phyloP scores from a whole-genome alignment of 2,797 vertebrate species.

The Thaleichthys pacificus region DNA sequence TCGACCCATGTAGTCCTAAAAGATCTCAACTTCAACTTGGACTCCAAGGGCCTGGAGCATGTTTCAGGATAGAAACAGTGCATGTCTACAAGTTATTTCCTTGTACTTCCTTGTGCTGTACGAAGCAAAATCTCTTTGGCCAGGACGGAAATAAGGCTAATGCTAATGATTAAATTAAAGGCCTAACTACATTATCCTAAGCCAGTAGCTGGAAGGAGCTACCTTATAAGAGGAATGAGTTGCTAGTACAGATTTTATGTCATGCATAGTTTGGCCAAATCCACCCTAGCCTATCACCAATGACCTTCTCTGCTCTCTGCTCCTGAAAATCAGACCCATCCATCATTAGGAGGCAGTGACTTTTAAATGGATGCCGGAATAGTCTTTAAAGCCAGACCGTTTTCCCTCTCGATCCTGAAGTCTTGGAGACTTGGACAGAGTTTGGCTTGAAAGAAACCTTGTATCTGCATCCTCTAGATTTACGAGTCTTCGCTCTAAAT shows the following conservation, averaged over 20 bases:
- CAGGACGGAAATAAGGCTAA: conserved; percentile 29
- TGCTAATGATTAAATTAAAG: conserved; percentile 30
- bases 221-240: conserved; percentile 5
- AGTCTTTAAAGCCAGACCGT: conserved; percentile 42
- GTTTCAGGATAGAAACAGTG: neutral
- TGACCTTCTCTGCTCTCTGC: conserved; percentile 23
- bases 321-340: conserved; percentile 57
- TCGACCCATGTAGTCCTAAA: neutral
- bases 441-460: conserved; percentile 39
- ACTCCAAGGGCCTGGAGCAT: neutral
- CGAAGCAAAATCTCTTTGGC: neutral
- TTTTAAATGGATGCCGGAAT: conserved; percentile 51
- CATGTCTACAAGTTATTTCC: neutral
- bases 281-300: conserved; percentile 40
- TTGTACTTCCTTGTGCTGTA: neutral
- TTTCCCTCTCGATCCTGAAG: conserved; percentile 30
- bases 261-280: conserved; percentile 50
- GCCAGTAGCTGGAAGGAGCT: conserved; percentile 41
- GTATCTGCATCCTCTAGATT: conserved; percentile 47
- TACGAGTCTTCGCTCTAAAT: conserved; percentile 41
- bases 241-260: conserved; percentile 21
- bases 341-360: conserved; percentile 54
- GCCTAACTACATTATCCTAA: conserved; percentile 38
- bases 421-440: conserved; percentile 38
- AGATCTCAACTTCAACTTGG: neutral